Conservation (phyloP, 2,797 vertebrate genomes). For the Etheostoma perlongum region DNA sequence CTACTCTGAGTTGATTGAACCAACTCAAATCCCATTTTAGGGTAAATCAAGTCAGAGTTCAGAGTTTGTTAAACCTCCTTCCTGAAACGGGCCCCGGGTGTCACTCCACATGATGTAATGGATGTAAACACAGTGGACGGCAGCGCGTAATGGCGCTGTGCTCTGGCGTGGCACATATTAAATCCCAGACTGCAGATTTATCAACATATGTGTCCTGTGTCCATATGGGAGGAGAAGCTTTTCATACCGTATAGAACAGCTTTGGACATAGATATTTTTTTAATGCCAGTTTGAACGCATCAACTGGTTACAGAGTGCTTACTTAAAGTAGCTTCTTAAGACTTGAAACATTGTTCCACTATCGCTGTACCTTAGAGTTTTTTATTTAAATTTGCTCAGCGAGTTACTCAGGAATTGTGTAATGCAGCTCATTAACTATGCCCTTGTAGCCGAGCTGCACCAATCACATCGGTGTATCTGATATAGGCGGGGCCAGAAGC, state of each 20-base stretch:
- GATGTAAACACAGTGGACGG: neutral
- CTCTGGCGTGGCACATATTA: neutral
- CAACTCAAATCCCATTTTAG: no score
- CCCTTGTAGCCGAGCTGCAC: no score
- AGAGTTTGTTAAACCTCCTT: no score
- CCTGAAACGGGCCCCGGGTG: no score
- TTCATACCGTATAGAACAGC: neutral
- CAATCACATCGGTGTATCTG: no score
- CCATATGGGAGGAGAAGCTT: neutral
- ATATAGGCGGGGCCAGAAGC: no score
- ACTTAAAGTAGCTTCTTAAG: neutral
- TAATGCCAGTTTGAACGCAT: neutral
- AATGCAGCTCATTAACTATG: no score
- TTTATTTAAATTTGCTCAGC: no score
- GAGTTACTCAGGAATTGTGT: no score
- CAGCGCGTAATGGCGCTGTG: neutral
- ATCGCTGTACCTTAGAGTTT: neutral
- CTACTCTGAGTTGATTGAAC: no score
- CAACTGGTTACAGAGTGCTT: neutral
- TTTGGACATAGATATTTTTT: neutral
- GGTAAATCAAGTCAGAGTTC: no score
- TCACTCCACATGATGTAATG: neutral
- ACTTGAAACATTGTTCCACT: neutral
- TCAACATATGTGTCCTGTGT: conserved; percentile 7
- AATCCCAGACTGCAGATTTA: neutral